Evolutionary conservation across 2,797 vertebrate species (phyloP).

Genomic region (Alcedo atthis): DNA sequence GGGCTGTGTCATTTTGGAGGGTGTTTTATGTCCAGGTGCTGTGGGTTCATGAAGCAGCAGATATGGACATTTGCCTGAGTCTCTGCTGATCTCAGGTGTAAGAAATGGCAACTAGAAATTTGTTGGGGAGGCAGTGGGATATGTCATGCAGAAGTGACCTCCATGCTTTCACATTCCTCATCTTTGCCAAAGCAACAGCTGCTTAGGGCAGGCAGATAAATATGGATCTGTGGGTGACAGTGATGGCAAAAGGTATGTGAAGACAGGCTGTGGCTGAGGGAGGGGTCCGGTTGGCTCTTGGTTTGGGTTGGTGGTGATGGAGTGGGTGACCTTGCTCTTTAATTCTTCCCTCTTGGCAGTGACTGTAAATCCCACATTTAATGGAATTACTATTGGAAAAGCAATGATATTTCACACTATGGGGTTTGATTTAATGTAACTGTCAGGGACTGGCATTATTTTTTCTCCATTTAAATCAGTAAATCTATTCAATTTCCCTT

Average conservation of each 20-base stretch:
- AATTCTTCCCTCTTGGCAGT: conserved; percentile 22
- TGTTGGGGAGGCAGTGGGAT: neutral
- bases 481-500: conserved; percentile 72
- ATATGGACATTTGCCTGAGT: neutral
- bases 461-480: conserved; percentile 72
- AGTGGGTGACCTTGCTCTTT: conserved; percentile 21
- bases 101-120: neutral
- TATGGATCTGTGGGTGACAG: neutral
- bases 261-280: neutral
- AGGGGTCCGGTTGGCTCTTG: neutral
- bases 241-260: neutral
- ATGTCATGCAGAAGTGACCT: neutral
- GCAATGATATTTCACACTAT: conserved; percentile 66
- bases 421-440: conserved; percentile 67
- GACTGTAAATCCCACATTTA: conserved; percentile 62
- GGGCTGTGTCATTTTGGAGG: neutral
- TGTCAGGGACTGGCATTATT: conserved; percentile 59
- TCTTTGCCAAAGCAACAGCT: neutral
- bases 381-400: conserved; percentile 75
- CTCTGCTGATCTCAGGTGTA: neutral
- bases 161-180: neutral
- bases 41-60: neutral
- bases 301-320: conserved; percentile 4
- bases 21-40: neutral
- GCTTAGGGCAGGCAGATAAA: neutral